Evolutionary conservation across 1,140 invertebrate genomes (phyloP).

Genomic region (Bilobella aurantiaca): DNA sequence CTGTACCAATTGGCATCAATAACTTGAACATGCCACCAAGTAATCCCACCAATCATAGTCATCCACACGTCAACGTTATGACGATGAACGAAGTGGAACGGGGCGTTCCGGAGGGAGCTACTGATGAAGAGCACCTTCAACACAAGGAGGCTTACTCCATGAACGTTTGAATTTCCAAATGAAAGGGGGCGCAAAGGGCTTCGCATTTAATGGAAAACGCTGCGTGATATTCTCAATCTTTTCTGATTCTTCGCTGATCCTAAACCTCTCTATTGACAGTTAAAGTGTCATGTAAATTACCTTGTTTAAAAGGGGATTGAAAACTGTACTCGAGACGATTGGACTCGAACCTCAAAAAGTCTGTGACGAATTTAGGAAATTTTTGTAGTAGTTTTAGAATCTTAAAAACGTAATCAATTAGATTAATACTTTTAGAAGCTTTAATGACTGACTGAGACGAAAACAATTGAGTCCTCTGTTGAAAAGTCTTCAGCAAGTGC

Average conservation of each 20-base stretch:
- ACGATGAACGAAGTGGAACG: slow-evolving; percentile 15
- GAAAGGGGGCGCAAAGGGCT: background rate
- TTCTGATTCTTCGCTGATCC: background rate
- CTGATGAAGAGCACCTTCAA: slow-evolving; percentile 26
- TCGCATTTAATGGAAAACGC: background rate
- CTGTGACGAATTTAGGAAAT: background rate
- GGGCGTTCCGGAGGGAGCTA: slow-evolving; percentile 31
- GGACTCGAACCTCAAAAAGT: no score
- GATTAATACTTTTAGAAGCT: no score
- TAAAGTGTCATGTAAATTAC: slow-evolving; percentile 9
- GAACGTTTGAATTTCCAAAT: slow-evolving; percentile 24
- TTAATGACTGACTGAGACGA: no score
- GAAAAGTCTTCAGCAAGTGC: no score
- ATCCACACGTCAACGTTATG: slow-evolving; percentile 10
- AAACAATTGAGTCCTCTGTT: no score
- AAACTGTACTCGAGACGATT: no score
- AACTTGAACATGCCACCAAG: slow-evolving; percentile 12
- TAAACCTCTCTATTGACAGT: no score
- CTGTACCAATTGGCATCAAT: slow-evolving; percentile 6
- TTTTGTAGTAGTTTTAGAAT: background rate
- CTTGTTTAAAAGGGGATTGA: slow-evolving; percentile 2
- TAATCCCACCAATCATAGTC: background rate
- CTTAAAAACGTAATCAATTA: no score
- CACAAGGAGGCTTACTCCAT: slow-evolving; percentile 31
- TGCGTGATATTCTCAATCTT: background rate